Percentiles rank a stretch among this genome's conserved stretches.
Evolutionary conservation across 1,140 invertebrate genomes (phyloP).

Genomic region (Euwallacea similis): DNA sequence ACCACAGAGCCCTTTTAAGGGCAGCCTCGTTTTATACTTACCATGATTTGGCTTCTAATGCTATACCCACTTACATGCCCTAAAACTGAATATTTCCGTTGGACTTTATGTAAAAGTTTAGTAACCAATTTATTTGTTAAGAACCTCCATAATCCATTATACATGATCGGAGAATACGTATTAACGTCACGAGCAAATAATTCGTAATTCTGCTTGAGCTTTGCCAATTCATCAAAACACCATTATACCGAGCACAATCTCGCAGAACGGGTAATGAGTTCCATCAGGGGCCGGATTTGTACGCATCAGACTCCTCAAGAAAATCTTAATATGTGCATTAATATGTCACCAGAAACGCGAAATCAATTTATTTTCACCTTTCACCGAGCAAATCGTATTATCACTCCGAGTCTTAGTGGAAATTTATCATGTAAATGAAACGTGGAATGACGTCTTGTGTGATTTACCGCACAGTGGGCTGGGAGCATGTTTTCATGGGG

Average conservation of each 20-base stretch:
- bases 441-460: slow-evolving; percentile 23
- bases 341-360: slow-evolving; percentile 53
- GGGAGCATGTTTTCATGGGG: too few relatives aligned
- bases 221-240: slow-evolving; percentile 32
- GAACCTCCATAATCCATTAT: not conserved
- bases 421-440: slow-evolving; percentile 54
- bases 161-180: not conserved
- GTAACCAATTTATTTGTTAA: not conserved
- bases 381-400: slow-evolving; percentile 50
- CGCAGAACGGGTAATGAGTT: slow-evolving; percentile 29
- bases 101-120: not conserved
- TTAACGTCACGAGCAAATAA: slow-evolving; percentile 21
- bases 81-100: not conserved
- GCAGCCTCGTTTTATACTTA: slow-evolving; percentile 45
- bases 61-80: slow-evolving; percentile 41
- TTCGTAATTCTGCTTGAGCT: slow-evolving; percentile 12
- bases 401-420: slow-evolving; percentile 47
- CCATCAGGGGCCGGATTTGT: slow-evolving; percentile 9
- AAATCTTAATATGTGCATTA: slow-evolving; percentile 54
- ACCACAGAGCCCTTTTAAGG: slow-evolving; percentile 43
- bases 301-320: slow-evolving; percentile 42
- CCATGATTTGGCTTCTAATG: slow-evolving; percentile 41
- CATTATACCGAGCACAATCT: slow-evolving; percentile 29
- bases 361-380: slow-evolving; percentile 54
- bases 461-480: too few relatives aligned